Conservation (phyloP, 30 jellyfish, hydroid and myxozoan species). For the Hydractinia symbiolongicarpus region DNA sequence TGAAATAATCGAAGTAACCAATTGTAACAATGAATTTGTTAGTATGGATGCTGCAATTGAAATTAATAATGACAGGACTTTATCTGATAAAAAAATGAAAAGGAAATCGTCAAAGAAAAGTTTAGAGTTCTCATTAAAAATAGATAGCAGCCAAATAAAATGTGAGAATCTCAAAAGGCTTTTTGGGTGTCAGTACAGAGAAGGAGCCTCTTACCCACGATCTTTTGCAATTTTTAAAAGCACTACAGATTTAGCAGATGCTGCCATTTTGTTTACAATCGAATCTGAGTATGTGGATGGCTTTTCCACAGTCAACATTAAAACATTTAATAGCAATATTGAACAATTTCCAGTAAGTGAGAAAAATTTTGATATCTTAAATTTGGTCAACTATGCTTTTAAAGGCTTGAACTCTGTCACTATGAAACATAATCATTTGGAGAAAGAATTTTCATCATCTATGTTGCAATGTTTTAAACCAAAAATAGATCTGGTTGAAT, state of each 20-base stretch:
- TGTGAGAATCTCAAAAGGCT: not conserved
- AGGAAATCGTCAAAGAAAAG: too few relatives aligned
- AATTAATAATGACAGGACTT: too few relatives aligned
- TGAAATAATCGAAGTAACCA: too few relatives aligned
- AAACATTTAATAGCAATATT: not conserved
- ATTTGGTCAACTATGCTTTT: not conserved
- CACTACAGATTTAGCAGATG: not conserved
- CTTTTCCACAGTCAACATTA: not conserved
- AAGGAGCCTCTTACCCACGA: constrained; percentile 7
- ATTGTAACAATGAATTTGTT: too few relatives aligned
- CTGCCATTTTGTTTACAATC: not conserved
- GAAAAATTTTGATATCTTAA: not conserved
- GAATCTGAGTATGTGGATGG: not conserved
- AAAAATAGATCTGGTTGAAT: too few relatives aligned
- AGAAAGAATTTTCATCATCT: not conserved
- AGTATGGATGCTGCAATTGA: too few relatives aligned
- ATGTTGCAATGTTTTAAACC: too few relatives aligned
- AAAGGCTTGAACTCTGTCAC: not conserved
- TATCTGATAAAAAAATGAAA: too few relatives aligned
- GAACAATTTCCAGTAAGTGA: not conserved
- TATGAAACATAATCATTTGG: not conserved
- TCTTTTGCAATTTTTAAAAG: not conserved
- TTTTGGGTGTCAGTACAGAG: not conserved
- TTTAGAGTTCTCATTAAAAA: too few relatives aligned
- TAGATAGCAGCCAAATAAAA: not conserved